A percentile compares a stretch with the other conserved stretches of the same genome.
Conservation (phyloP, 2,888 invertebrate genomes). For the Meiosimyza decipiens region DNA sequence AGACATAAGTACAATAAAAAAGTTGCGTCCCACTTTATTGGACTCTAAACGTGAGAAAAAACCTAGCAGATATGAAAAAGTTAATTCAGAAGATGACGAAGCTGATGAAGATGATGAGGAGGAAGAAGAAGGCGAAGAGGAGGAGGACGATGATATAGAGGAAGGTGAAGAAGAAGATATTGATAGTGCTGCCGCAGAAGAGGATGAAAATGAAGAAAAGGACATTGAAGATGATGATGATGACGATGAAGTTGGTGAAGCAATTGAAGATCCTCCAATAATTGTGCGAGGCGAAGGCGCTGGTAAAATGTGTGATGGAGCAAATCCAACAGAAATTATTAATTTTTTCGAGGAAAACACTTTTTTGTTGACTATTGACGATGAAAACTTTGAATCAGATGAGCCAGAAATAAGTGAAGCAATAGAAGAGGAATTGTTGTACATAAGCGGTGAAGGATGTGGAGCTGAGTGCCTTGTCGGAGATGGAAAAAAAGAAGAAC, state of each 20-base stretch:
- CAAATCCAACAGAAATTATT: slow-evolving; percentile 54
- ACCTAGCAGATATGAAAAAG: slow-evolving; percentile 60
- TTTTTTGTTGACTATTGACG: neutral
- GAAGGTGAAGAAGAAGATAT: slow-evolving; percentile 58
- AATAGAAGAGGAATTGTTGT: slow-evolving; percentile 79
- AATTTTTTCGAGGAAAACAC: slow-evolving; percentile 6
- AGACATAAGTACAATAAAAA: slow-evolving; percentile 48
- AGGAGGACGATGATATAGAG: slow-evolving; percentile 52
- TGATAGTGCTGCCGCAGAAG: slow-evolving; percentile 60
- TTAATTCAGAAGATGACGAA: slow-evolving; percentile 55
- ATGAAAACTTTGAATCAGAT: slow-evolving; percentile 24
- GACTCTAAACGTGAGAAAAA: slow-evolving; percentile 61
- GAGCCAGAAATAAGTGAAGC: slow-evolving; percentile 71
- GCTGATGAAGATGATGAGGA: slow-evolving; percentile 54
- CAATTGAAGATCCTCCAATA: slow-evolving; percentile 80
- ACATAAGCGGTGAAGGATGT: slow-evolving; percentile 73
- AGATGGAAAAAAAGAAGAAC: slow-evolving; percentile 67
- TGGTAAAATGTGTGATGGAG: slow-evolving; percentile 74
- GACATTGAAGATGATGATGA: slow-evolving; percentile 55
- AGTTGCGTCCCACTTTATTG: slow-evolving; percentile 58
- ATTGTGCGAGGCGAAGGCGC: slow-evolving; percentile 77
- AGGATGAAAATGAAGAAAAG: slow-evolving; percentile 57
- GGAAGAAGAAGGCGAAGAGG: slow-evolving; percentile 51
- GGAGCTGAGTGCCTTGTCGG: slow-evolving; percentile 81
- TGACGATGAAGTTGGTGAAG: slow-evolving; percentile 70